Evolutionary conservation across 2,797 vertebrate genomes (phyloP), one percentile per base, ranked within the genome.

Genomic region (Oryzias dopingdopingensis): DNA sequence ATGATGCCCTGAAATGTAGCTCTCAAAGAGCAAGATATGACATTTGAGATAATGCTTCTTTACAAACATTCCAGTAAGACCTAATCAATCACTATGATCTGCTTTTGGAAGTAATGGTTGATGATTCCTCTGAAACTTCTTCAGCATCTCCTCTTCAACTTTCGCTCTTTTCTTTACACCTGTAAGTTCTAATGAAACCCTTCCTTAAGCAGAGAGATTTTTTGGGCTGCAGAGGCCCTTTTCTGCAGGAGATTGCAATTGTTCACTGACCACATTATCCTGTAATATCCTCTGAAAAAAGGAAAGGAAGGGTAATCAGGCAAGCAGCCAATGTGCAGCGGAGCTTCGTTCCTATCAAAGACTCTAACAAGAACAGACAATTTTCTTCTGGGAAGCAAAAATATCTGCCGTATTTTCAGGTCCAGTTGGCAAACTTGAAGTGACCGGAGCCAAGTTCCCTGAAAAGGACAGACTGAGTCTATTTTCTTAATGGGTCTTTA

Each of bases 311-410:
- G 61, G 76, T 82, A 84, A 82, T 89, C 82, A 66, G 77, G 67
- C 71, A 22, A 69, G 67, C 65, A 71, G 78, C n/a, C 56, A 49
- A 56, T 76, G 76, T 79, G 76, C 81, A 72, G 66, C 59, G 74
- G 64, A 82, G 83, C 79, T 77, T 67, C 70, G 62, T 72, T 62
- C 51, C 72, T 81, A 77, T 79, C 76, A 56, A 56, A 72, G 76
- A 87, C 65, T 76, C 60, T 88, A 88, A 90, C 84, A 72, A 80
- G 86, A 88, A 80, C 58, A 70, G 84, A 88, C 86, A 87, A 72
- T 71, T 42, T 77, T 78, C 81, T 82, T 72, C 78, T 79, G 20
- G 58, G 50, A 57, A 58, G 52, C 55, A 51, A 58, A 65, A 74
- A 81, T 70, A 71, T 80, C 57, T 68, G 63, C 62, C 76, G 67